Evolutionary conservation across 2,888 invertebrate species (phyloP), one percentile per base, ranked within the genome.

Genomic region (Cordilura impudica): DNA sequence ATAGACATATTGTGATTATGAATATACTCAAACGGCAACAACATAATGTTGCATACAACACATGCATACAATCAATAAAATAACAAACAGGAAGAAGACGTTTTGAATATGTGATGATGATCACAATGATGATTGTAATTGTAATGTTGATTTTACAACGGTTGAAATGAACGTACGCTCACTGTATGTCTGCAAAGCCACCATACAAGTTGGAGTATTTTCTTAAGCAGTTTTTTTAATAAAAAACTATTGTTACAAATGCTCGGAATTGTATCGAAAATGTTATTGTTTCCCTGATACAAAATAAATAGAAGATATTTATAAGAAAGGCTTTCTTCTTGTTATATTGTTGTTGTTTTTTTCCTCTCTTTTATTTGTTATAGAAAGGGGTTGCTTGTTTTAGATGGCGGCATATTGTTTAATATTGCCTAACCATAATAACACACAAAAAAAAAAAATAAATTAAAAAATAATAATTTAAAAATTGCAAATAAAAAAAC

Each of bases 21-120:
- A 35, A 31, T 18, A 51, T 12, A 56, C 43, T 51, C 31, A 39
- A 31, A 45, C 49, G 39, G n/a, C 53, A 66, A 35, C 66, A 58
- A 23, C 49, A 66, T 16, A 29, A 60, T 43, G 31, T 31, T 31
- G 21, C 29, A 51, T 26, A n/a, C 35, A 29, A 26, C 19, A 26
- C 8, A 54, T 16, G 43, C 39, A 54, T 49, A 23, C 49, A 73
- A 69, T 54, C 69, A 26, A 45, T 61, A 51, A 51, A 16, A 58
- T n/a, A 75, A 51, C 56, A 47, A 81, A 83, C 83, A 83, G 83
- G 83, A 83, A 83, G 82, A 83, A 81, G 76, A 78, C 81, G 82
- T 78, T 78, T 80, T 73, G 83, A 81, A 83, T 83, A 81, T 81
- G 56, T 82, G 78, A 83, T 83, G 60, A 60, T 66, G 65, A 78